Evolutionary conservation across 2,797 vertebrate species (phyloP).

Genomic region (Orientallactaga sibirica): DNA sequence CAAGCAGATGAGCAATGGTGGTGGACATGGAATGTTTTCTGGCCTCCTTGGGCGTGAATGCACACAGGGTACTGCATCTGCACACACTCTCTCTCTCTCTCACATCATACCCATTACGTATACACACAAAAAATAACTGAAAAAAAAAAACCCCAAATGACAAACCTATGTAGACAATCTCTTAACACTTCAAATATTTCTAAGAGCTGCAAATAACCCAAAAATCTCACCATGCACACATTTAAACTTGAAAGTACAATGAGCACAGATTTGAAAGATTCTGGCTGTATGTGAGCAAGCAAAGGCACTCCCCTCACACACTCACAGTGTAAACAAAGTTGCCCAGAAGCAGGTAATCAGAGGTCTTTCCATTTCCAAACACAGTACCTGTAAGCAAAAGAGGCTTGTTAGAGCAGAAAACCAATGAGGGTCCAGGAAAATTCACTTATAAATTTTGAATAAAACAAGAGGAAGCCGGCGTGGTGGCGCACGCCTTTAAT

Average conservation of each 20-base stretch:
- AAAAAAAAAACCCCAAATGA: background rate
- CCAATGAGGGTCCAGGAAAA: background rate
- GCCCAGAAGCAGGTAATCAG: slow-evolving; percentile 97
- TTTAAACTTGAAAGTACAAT: background rate
- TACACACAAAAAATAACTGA: background rate
- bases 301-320: slow-evolving; percentile 39
- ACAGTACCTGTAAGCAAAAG: slow-evolving; percentile 92
- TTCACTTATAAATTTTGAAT: background rate
- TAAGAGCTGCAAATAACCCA: background rate
- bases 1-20: too few relatives aligned
- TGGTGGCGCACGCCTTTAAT: too few relatives aligned
- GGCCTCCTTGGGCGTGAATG: too few relatives aligned
- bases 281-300: background rate
- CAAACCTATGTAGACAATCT: background rate
- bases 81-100: too few relatives aligned
- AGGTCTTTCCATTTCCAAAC: slow-evolving; percentile 96
- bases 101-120: too few relatives aligned
- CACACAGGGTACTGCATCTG: too few relatives aligned
- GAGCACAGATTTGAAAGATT: background rate
- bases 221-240: background rate
- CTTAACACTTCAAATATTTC: slow-evolving; percentile 47
- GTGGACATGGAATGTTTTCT: too few relatives aligned
- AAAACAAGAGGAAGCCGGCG: background rate
- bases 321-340: slow-evolving; percentile 99
- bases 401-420: slow-evolving; percentile 12